Conservation (phyloP, 2,888 invertebrate genomes). For the Leptopterna dolabrata region DNA sequence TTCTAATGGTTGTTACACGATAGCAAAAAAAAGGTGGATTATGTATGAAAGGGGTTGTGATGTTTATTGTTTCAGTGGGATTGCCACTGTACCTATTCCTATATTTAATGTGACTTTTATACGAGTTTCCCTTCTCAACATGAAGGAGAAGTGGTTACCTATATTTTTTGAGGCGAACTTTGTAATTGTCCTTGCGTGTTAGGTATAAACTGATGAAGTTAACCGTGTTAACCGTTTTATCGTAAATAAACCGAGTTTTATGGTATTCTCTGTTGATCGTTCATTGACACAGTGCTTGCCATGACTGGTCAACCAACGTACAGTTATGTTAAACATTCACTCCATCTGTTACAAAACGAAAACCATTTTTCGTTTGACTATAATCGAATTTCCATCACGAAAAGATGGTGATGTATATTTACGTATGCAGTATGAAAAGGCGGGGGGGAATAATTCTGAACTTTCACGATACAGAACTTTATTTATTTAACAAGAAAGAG, state of each 20-base stretch:
- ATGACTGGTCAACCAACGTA: too few species aligned
- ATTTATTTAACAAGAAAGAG: too few species aligned
- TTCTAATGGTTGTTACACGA: neutral
- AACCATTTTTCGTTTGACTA: too few species aligned
- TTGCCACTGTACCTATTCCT: neutral
- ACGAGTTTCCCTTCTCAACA: neutral
- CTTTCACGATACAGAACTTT: too few species aligned
- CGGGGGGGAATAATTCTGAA: too few species aligned
- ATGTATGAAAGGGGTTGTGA: neutral
- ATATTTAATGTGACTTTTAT: constrained; percentile 26
- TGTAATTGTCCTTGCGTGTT: neutral
- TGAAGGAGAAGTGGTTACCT: neutral
- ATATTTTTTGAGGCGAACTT: neutral
- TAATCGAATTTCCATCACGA: too few species aligned
- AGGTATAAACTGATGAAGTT: too few species aligned
- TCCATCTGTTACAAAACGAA: too few species aligned
- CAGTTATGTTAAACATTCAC: too few species aligned
- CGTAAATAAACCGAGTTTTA: neutral
- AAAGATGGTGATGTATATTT: too few species aligned
- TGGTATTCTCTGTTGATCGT: neutral
- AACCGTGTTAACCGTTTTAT: too few species aligned
- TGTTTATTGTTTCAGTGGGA: neutral
- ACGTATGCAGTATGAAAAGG: too few species aligned
- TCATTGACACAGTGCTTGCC: neutral
- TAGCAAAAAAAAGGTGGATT: neutral